phyloP scores from a whole-genome alignment of 2,888 invertebrate genomes.

The Sphaerophoria rueppellii region DNA sequence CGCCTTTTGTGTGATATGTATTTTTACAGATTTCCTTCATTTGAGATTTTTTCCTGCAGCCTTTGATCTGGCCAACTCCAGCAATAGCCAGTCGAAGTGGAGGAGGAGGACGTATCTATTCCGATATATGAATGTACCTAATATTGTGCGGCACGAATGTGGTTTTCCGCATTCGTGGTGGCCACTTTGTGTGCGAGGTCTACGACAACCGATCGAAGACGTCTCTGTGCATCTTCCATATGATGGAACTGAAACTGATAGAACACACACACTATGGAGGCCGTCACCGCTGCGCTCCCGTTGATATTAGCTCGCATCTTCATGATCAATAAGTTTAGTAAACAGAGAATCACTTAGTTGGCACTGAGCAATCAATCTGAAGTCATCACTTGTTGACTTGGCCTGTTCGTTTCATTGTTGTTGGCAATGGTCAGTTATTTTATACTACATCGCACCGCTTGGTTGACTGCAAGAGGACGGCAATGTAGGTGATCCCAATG shows the following conservation, averaged over 20 bases:
- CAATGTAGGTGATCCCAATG: constrained; percentile 44
- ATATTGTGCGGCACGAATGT: constrained; percentile 69
- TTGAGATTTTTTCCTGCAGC: constrained; percentile 66
- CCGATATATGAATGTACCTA: not conserved
- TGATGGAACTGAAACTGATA: constrained; percentile 31
- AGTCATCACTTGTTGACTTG: constrained; percentile 74
- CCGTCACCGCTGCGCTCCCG: constrained; percentile 51
- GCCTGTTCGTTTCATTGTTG: constrained; percentile 66
- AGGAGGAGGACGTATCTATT: not conserved
- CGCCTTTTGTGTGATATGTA: constrained; percentile 73
- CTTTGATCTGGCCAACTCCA: constrained; percentile 59
- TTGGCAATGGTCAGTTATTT: constrained; percentile 69
- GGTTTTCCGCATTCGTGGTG: constrained; percentile 74
- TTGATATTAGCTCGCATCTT: constrained; percentile 73
- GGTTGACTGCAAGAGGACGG: not conserved
- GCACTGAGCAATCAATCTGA: constrained; percentile 73
- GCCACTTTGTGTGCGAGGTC: constrained; percentile 67
- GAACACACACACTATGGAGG: constrained; percentile 21
- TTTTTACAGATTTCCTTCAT: constrained; percentile 71
- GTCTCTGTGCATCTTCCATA: constrained; percentile 22
- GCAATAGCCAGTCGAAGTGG: constrained; percentile 31
- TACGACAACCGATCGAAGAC: not conserved
- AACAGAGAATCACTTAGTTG: constrained; percentile 74
- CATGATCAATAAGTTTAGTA: constrained; percentile 74
- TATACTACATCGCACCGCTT: not conserved